Conservation (phyloP, 2,113 vertebrate species). For the Pluvianellus socialis region DNA sequence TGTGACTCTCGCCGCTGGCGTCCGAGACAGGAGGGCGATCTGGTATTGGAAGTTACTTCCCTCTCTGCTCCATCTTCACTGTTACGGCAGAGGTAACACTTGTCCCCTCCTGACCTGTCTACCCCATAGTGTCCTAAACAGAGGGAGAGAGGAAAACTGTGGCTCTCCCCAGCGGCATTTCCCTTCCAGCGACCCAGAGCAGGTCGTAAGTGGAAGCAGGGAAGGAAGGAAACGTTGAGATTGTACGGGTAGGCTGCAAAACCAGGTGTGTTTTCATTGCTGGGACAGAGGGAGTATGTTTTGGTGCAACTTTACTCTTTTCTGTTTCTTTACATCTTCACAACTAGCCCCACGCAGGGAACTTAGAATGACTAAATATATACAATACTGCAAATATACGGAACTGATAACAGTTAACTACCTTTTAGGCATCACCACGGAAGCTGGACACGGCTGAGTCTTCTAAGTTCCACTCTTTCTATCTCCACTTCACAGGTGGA, state of each 20-base stretch:
- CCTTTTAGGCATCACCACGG: rapidly evolving
- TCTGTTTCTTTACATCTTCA: background rate
- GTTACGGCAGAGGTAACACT: background rate
- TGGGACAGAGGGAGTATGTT: background rate
- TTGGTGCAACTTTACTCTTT: background rate
- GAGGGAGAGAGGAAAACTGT: background rate
- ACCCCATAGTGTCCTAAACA: background rate
- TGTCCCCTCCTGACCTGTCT: background rate
- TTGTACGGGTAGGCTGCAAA: background rate
- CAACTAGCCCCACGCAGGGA: background rate
- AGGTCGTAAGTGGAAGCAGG: rapidly evolving
- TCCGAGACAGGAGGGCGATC: background rate
- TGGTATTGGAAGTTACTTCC: background rate
- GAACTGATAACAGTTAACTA: background rate
- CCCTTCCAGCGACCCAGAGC: background rate
- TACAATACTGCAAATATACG: background rate
- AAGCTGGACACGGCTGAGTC: background rate
- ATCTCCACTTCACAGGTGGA: background rate
- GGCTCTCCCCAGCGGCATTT: background rate
- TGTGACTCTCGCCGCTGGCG: background rate
- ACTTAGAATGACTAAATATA: background rate
- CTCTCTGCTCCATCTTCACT: background rate
- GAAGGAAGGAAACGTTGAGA: background rate
- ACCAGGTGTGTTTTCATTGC: background rate
- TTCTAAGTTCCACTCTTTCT: background rate